These are phyloP conservation scores for Nephrotoma appendiculata DNA, from an alignment of 2,888 invertebrate genomes.

Conservation along the genomic window DNA sequence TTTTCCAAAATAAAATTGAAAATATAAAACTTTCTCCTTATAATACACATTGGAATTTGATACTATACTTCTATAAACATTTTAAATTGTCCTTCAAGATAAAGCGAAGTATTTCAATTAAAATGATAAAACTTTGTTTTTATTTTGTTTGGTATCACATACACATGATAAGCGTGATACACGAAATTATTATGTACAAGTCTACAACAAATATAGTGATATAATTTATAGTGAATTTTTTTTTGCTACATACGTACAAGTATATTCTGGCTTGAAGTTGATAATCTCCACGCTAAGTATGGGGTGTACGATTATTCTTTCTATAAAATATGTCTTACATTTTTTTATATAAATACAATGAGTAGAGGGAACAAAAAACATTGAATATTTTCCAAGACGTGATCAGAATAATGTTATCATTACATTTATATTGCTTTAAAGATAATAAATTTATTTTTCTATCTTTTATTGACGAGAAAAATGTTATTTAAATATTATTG, in stretches of 20 bases:
- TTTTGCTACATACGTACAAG: too few species aligned
- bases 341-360: neutral
- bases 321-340: neutral
- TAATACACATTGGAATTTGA: neutral
- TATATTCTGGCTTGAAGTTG: neutral
- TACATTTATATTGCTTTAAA: neutral
- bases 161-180: neutral
- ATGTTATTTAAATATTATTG: neutral
- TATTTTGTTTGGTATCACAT: neutral
- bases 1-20: neutral
- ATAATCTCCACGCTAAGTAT: neutral
- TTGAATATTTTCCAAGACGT: neutral
- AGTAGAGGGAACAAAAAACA: neutral
- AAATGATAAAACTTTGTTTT: neutral
- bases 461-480: neutral
- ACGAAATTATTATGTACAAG: too few species aligned
- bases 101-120: neutral
- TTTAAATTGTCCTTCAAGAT: neutral
- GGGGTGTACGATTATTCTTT: neutral
- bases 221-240: neutral
- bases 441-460: neutral
- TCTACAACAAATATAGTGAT: neutral
- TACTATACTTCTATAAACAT: neutral
- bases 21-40: neutral
- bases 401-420: neutral